Evolutionary conservation across 1,140 invertebrate species (phyloP), one percentile per base, ranked within the genome.

Genomic region (Drosophila suzukii): DNA sequence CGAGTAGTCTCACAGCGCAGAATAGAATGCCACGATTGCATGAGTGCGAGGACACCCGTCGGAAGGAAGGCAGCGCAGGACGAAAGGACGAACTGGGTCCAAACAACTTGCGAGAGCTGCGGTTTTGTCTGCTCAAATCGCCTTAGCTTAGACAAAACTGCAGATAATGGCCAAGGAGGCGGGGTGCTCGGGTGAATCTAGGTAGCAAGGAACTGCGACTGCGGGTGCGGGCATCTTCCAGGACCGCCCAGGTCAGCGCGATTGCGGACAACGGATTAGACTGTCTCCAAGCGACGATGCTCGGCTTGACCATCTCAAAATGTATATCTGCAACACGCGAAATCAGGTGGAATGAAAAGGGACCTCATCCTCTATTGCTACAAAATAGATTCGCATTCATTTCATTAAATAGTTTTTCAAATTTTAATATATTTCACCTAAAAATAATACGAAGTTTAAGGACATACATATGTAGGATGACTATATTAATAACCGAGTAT

Each of bases 111-210:
- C 83, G 75, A 86, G 83, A 74, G 80, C 60, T 89, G 84, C 84
- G 83, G 83, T 88, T 86, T 89, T 83, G 84, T 89, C 76, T 83
- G 80, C 76, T 77, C 63, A 88, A 88, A 88, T 88, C 83, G 83
- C 83, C 83, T 88, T 88, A 89, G 84, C 84, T 88, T 79, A 80
- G 59, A 83, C 76, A 88, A 83, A 78, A 89, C 67, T 73, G 56
- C 79, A 82, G 68, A 78, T 60, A 81, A 78, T 56, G 62, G 47
- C 74, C 47, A 67, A 79, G 58, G 62, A 73, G 51, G 55, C 43
- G 56, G 47, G 46, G 44, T 15, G 41, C 32, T 46, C 32, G 53
- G 44, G 44, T 20, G 15, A 24, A 17, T 60, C 54, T 71, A 71
- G 67, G 67, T 71, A 71, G 67, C 13, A 57, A 58, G 10, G 44